These are phyloP conservation scores for Diachasma alloeum DNA, from an alignment of 1,140 invertebrate species.

Conservation along the genomic window DNA sequence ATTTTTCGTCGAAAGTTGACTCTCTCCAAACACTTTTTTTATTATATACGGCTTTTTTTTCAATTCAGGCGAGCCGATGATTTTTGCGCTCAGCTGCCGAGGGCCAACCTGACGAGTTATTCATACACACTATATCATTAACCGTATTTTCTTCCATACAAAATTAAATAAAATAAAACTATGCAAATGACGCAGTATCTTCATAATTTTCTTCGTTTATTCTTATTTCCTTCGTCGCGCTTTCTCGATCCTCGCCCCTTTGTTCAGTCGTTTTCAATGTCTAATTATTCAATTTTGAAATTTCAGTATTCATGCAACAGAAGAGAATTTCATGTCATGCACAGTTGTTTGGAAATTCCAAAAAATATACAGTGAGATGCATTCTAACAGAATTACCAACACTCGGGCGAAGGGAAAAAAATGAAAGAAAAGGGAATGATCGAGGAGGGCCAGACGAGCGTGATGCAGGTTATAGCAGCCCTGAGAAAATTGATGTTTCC, in stretches of 20 bases:
- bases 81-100: conserved; percentile 17
- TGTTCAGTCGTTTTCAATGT: conserved; percentile 23
- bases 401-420: neutral
- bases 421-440: neutral
- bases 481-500: neutral
- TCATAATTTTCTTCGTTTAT: neutral
- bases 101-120: conserved; percentile 40
- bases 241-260: conserved; percentile 14
- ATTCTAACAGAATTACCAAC: too few species aligned
- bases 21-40: conserved; percentile 8
- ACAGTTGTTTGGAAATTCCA: neutral
- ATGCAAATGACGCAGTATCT: neutral
- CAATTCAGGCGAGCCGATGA: neutral
- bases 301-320: neutral
- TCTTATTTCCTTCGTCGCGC: neutral
- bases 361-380: neutral
- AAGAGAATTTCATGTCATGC: neutral
- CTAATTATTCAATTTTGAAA: too few species aligned
- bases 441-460: neutral
- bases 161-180: too few species aligned
- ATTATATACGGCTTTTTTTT: neutral
- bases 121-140: conserved; percentile 23
- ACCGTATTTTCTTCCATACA: too few species aligned
- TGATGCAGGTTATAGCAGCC: neutral
- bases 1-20: conserved; percentile 11